A percentile compares a stretch with the other conserved stretches of the same genome.
These are phyloP conservation scores for Helicoverpa armigera DNA, from an alignment of 1,140 invertebrate species.

Conservation along the genomic window DNA sequence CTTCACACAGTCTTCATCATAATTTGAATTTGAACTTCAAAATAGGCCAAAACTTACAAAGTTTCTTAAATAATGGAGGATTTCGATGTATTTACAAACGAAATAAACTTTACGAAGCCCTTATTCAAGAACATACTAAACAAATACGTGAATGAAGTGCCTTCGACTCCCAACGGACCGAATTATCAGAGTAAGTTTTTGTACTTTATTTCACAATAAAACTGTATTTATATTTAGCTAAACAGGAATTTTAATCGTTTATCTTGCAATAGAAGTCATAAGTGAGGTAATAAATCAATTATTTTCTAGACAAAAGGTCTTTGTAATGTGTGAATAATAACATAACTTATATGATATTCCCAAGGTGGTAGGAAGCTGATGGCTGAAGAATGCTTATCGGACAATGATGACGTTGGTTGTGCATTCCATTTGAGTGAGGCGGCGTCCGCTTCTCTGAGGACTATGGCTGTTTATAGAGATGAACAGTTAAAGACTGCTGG, in stretches of 20 bases:
- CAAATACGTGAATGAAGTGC: slow-evolving; percentile 72
- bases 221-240: not conserved
- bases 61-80: slow-evolving; percentile 70
- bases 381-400: slow-evolving; percentile 71
- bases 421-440: slow-evolving; percentile 83
- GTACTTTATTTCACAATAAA: not conserved
- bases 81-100: slow-evolving; percentile 80
- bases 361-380: slow-evolving; percentile 78
- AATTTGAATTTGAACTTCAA: slow-evolving; percentile 28
- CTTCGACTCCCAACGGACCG: slow-evolving; percentile 73
- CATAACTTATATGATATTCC: not conserved
- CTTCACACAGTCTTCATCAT: not conserved
- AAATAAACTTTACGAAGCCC: slow-evolving; percentile 74
- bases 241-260: not conserved
- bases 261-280: not conserved
- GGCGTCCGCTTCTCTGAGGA: slow-evolving; percentile 76
- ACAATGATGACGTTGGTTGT: slow-evolving; percentile 66
- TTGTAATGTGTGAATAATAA: slow-evolving; percentile 7
- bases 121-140: slow-evolving; percentile 74
- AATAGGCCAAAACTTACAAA: not conserved
- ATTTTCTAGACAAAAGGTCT: not conserved
- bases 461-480: slow-evolving; percentile 76
- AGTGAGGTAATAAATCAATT: not conserved
- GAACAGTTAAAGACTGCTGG: slow-evolving; percentile 71
- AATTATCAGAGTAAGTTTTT: slow-evolving; percentile 83